Conservation (phyloP, 1,140 invertebrate species). For the Euwallacea fornicatus region DNA sequence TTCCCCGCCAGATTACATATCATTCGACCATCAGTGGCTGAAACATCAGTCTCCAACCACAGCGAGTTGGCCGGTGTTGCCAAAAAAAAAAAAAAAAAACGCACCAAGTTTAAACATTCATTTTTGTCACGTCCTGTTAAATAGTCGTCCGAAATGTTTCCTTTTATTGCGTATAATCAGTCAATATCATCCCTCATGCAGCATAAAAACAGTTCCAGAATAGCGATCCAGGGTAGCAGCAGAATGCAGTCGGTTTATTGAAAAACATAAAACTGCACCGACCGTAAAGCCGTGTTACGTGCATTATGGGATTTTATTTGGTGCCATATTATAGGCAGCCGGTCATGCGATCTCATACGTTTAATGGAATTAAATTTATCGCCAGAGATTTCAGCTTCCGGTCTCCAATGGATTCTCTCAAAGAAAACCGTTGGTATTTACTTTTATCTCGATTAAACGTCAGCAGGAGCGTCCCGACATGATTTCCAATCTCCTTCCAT, state of each 20-base stretch:
- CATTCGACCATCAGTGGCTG: no score
- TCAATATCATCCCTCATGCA: background rate
- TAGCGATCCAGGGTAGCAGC: background rate
- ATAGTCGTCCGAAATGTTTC: background rate
- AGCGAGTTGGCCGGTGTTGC: no score
- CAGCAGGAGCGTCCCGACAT: no score
- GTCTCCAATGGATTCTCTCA: no score
- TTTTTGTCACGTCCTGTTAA: background rate
- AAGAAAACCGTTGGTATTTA: no score
- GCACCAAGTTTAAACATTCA: background rate
- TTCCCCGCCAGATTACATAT: no score
- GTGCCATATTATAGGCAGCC: background rate
- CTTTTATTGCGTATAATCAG: background rate
- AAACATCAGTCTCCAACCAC: no score
- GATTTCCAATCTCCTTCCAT: no score
- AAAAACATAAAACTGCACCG: slow-evolving; percentile 2
- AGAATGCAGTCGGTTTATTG: slow-evolving; percentile 9
- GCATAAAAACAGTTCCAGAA: background rate
- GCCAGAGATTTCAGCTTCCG: background rate
- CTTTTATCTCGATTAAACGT: no score
- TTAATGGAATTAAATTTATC: slow-evolving; percentile 10
- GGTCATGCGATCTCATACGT: background rate
- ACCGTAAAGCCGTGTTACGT: slow-evolving; percentile 1
- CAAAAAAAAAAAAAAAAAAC: no score
- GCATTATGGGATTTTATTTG: slow-evolving; percentile 12